Conservation (phyloP, 92 coral and sea anemone species). For the Porites rus region DNA sequence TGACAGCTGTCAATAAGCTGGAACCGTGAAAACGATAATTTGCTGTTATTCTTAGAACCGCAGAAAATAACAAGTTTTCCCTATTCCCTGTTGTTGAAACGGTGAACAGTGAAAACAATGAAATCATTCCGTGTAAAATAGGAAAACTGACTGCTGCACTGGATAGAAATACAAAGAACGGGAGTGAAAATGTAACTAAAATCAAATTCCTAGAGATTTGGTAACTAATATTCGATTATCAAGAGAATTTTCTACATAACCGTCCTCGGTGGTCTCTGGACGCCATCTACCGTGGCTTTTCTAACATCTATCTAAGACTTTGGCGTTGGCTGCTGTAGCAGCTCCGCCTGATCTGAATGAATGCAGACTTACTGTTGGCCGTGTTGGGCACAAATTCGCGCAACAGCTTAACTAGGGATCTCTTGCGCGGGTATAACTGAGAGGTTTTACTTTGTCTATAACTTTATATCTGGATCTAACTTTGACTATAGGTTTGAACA, state of each 20-base stretch:
- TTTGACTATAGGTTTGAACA: constrained; percentile 58
- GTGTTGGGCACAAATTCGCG: constrained; percentile 46
- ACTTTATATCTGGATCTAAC: constrained; percentile 49
- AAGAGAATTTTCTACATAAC: constrained; percentile 50
- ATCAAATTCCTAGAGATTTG: constrained; percentile 38
- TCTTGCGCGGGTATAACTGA: constrained; percentile 51
- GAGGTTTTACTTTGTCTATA: constrained; percentile 49
- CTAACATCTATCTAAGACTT: constrained; percentile 53
- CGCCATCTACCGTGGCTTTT: constrained; percentile 54
- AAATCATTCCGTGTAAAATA: too few relatives aligned
- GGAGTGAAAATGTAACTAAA: background rate
- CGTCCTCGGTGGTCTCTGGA: constrained; percentile 46
- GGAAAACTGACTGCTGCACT: constrained; percentile 49
- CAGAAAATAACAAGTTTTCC: too few relatives aligned
- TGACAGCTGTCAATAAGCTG: background rate
- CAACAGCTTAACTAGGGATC: constrained; percentile 42
- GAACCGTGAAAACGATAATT: too few relatives aligned
- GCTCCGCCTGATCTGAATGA: constrained; percentile 54
- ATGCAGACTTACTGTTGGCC: constrained; percentile 39
- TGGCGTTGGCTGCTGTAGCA: constrained; percentile 51
- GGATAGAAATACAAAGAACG: constrained; percentile 32
- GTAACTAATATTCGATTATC: constrained; percentile 36
- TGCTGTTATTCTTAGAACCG: too few relatives aligned
- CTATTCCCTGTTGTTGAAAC: too few relatives aligned
- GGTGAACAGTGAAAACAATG: too few relatives aligned